Evolutionary conservation across 1,140 invertebrate species (phyloP).

Genomic region (Ladona fulva): DNA sequence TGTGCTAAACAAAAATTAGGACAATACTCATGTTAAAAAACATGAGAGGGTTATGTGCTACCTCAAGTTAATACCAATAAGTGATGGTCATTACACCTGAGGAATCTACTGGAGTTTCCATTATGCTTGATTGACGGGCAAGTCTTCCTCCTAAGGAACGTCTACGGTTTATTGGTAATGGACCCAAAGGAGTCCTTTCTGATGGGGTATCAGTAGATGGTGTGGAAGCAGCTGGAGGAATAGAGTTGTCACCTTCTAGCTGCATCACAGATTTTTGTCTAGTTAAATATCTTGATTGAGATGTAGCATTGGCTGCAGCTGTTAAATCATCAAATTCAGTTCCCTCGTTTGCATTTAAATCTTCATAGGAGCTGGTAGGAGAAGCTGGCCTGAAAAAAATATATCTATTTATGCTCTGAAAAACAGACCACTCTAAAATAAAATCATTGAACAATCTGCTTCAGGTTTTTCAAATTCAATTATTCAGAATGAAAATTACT

Average conservation of each 20-base stretch:
- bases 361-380: not conserved
- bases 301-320: not conserved
- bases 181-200: conserved; percentile 38
- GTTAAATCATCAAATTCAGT: not conserved
- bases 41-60: too few relatives aligned
- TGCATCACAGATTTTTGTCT: not conserved
- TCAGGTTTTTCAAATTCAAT: too few relatives aligned
- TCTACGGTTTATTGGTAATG: conserved; percentile 36
- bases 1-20: too few relatives aligned
- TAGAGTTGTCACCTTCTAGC: not conserved
- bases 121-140: conserved; percentile 60
- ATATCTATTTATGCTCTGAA: too few relatives aligned
- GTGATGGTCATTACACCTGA: conserved; percentile 72
- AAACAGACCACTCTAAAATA: too few relatives aligned
- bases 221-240: not conserved
- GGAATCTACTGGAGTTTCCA: conserved; percentile 64
- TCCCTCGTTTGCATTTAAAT: not conserved
- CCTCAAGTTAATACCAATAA: conserved; percentile 60
- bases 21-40: too few relatives aligned
- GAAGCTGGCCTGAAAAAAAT: too few relatives aligned
- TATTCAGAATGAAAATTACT: too few relatives aligned
- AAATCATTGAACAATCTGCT: too few relatives aligned
- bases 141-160: conserved; percentile 38
- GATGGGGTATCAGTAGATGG: conserved; percentile 19
- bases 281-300: not conserved